Evolutionary conservation across 2,113 vertebrate species (phyloP).

Genomic region (Oenanthe oenanthe): DNA sequence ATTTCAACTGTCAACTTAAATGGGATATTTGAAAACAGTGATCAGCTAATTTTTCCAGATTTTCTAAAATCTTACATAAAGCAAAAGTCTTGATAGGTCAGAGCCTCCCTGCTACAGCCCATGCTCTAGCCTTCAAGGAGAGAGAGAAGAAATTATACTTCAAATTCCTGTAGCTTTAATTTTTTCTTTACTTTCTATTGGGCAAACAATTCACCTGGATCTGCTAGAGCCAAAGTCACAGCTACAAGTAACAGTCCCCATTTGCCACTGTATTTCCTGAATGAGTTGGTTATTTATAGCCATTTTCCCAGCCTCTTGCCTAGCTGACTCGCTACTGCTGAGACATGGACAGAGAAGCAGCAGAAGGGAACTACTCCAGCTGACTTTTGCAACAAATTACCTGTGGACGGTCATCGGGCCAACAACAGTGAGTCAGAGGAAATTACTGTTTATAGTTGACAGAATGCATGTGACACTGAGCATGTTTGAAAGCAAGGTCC

Average conservation of each 20-base stretch:
- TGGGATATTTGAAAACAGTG: background rate
- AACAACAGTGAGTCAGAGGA: constrained; percentile 47
- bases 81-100: background rate
- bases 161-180: background rate
- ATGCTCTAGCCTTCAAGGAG: background rate
- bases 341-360: background rate
- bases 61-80: background rate
- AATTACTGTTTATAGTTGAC: constrained; percentile 63
- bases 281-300: background rate
- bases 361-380: background rate
- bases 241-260: background rate
- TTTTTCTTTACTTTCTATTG: background rate
- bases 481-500: constrained; percentile 48
- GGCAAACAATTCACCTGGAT: background rate
- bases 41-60: background rate
- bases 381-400: background rate
- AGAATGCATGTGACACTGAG: background rate
- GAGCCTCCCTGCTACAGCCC: background rate
- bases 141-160: background rate
- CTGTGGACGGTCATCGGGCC: background rate
- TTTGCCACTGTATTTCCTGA: background rate
- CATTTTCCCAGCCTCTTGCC: background rate
- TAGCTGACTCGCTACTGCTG: background rate
- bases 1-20: background rate
- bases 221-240: background rate